Base-by-base conservation (phyloP, 2,113 vertebrate species). In the Oncorhynchus keta region DNA sequence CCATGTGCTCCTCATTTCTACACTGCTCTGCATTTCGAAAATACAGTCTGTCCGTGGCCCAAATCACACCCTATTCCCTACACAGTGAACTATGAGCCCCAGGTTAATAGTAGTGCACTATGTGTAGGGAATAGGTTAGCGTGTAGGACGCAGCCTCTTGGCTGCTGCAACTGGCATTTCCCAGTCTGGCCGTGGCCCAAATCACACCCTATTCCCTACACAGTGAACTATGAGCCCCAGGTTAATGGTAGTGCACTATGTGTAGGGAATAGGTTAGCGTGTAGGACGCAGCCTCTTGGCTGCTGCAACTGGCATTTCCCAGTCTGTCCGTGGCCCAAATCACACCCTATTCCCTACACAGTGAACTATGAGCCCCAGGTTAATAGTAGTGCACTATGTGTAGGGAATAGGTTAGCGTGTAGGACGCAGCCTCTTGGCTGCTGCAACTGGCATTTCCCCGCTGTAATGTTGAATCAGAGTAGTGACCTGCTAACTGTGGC, bases 1-100 rank as follows among this genome's bases (percentile, higher is more conserved):
- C 83, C 74, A 39, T 79, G 74, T 30, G 55, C 72, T 75, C 68
- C 75, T 68, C 72, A 84, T 83, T 84, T 79, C 66, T 69, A 76
- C 77, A 77, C 71, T 14, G 62, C 55, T 72, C 82, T 70, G 74
- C 79, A 84, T 81, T 76, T 51, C 67, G 57, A 74, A 70, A 70
- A 69, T 64, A 69, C 59, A 20, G 55, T 45, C 8, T 18, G 55
- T 0, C 55, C 55, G 39, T 45, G 8, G 39, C 51, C 3, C 3
- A 55, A 18, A 55, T 55, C 16, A 18, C 51, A 55, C 51, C 51
- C 51, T 55, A 55, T 55, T 55, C 51, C 14, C 51, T 55, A 4
- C 51, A 16, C 3, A 14, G 49, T 51, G 14, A 1, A 51, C 49
- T 51, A 16, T 16, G 14, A 51, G 14, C 49, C 14, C 49, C 14